Evolutionary conservation across 2,797 vertebrate species (phyloP).

Genomic region (Amblyraja radiata): DNA sequence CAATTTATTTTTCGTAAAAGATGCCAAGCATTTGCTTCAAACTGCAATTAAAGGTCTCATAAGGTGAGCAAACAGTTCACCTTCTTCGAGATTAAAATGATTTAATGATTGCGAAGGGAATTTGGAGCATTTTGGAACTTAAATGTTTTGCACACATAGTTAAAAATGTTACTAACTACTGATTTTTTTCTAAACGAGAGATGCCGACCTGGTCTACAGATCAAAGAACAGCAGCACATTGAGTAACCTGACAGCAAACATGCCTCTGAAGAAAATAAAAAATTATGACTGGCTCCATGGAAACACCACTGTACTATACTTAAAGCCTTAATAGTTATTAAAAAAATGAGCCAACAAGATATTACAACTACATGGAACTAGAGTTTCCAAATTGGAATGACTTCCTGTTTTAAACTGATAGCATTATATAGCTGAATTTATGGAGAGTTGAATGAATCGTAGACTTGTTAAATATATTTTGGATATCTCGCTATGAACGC

Average conservation of each 20-base stretch:
- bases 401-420: conserved; percentile 26
- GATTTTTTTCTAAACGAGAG: conserved; percentile 14
- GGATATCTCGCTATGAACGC: not conserved
- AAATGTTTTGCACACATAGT: conserved; percentile 9
- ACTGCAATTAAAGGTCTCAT: conserved; percentile 38
- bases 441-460: not conserved
- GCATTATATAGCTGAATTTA: not conserved
- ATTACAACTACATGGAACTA: conserved; percentile 34
- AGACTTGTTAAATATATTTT: conserved; percentile 1
- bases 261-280: conserved; percentile 40
- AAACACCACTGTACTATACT: conserved; percentile 28
- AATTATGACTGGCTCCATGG: conserved; percentile 39
- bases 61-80: conserved; percentile 35
- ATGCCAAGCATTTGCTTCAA: conserved; percentile 31
- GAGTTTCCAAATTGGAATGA: not conserved
- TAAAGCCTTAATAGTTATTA: not conserved
- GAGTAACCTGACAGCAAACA: conserved; percentile 43
- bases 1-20: conserved; percentile 41
- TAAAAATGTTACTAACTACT: conserved; percentile 29
- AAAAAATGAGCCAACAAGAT: conserved; percentile 25
- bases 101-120: conserved; percentile 34
- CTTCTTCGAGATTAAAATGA: conserved; percentile 38
- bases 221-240: conserved; percentile 44
- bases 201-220: conserved; percentile 43
- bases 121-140: conserved; percentile 13